Conservation (phyloP, 2,888 invertebrate species). For the Monopis laevigella region DNA sequence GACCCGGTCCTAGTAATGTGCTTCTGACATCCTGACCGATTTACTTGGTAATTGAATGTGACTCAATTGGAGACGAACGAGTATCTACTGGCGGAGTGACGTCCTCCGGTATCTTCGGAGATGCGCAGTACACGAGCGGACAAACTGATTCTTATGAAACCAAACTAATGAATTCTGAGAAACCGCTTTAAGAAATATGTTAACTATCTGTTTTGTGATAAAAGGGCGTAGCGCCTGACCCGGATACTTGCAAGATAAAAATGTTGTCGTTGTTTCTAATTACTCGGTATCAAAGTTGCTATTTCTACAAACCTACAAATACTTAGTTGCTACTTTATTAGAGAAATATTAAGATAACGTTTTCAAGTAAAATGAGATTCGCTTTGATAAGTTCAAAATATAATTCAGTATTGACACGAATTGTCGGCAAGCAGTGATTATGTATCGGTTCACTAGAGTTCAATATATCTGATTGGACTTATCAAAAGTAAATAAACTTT, state of each 20-base stretch:
- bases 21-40: conserved; percentile 37
- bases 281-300: not conserved
- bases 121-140: no score
- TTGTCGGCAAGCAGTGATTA: no score
- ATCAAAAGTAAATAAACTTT: no score
- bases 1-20: not conserved
- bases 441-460: no score
- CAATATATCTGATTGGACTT: no score
- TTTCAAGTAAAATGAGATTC: no score
- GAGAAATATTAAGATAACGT: no score
- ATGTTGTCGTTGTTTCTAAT: conserved; percentile 2
- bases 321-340: no score
- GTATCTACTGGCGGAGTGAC: conserved; percentile 18
- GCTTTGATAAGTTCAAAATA: no score
- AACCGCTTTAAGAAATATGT: conserved; percentile 5
- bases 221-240: conserved; percentile 8
- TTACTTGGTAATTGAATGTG: conserved; percentile 41
- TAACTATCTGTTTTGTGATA: conserved; percentile 7
- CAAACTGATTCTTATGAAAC: not conserved
- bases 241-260: conserved; percentile 7
- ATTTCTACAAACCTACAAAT: no score
- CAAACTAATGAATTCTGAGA: not conserved
- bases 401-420: no score
- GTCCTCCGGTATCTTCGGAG: no score
- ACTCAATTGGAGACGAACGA: conserved; percentile 39